A percentile compares a stretch with the other conserved stretches of the same genome.
These are phyloP conservation scores for Exocentrus adspersus DNA, from an alignment of 2,888 invertebrate genomes.

Conservation along the genomic window DNA sequence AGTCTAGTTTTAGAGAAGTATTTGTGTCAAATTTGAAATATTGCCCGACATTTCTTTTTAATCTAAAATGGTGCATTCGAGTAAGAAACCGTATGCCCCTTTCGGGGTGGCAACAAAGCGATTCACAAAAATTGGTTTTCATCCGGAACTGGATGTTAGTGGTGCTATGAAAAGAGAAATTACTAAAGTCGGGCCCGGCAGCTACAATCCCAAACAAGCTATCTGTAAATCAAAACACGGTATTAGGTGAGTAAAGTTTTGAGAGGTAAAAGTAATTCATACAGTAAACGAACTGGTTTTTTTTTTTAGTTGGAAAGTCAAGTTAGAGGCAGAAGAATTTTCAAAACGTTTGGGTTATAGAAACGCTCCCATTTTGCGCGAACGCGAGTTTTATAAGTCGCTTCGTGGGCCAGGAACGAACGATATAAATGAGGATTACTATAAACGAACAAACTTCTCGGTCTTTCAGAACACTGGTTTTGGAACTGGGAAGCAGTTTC, in stretches of 20 bases:
- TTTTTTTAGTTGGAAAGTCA: constrained; percentile 42
- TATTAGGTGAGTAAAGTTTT: constrained; percentile 31
- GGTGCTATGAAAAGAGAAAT: constrained; percentile 46
- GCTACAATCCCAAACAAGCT: constrained; percentile 37
- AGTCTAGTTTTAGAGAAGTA: too few relatives aligned
- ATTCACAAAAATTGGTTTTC: constrained; percentile 46
- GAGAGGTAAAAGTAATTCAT: too few relatives aligned
- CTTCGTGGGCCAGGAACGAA: constrained; percentile 46
- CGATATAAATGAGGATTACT: constrained; percentile 41
- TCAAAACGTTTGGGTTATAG: constrained; percentile 46
- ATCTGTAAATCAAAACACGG: constrained; percentile 41
- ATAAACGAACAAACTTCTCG: constrained; percentile 27
- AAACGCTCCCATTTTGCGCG: constrained; percentile 40
- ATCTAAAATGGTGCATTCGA: background rate
- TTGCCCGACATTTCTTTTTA: background rate
- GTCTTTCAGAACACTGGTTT: constrained; percentile 39
- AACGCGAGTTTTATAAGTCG: constrained; percentile 40
- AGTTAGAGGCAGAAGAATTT: constrained; percentile 45
- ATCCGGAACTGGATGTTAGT: constrained; percentile 44
- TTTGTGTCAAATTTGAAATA: background rate
- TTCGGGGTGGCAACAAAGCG: constrained; percentile 48
- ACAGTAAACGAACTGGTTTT: background rate
- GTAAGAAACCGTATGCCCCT: constrained; percentile 36
- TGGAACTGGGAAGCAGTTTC: constrained; percentile 38
- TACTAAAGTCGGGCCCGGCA: constrained; percentile 44